Percentiles rank a stretch among this genome's conserved stretches.
These are phyloP conservation scores for Sanderia malayensis DNA, from an alignment of 30 jellyfish, hydroid and myxozoan genomes.

Conservation along the genomic window DNA sequence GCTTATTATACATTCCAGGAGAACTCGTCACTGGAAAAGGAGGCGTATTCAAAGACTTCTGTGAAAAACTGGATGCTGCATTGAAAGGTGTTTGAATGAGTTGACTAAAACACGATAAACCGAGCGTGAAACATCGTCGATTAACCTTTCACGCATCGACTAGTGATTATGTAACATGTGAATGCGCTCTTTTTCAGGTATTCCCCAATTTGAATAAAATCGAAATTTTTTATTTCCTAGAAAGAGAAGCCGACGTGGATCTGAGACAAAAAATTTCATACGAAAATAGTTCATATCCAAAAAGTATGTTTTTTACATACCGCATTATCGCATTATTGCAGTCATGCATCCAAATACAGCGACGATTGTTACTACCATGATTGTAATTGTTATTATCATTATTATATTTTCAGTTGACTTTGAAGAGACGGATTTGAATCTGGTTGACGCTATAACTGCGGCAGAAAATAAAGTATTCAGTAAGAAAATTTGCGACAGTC, in stretches of 20 bases:
- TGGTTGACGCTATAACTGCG: background rate
- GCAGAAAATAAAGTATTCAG: background rate
- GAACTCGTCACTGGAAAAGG: conserved; percentile 35
- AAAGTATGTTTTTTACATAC: background rate
- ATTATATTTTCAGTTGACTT: background rate
- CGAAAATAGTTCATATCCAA: background rate
- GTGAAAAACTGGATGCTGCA: conserved; percentile 25
- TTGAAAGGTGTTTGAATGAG: conserved; percentile 31
- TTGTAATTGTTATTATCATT: background rate
- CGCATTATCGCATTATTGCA: too few relatives aligned
- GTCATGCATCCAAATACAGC: too few relatives aligned
- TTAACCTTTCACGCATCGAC: too few relatives aligned
- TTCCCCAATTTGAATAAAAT: too few relatives aligned
- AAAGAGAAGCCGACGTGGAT: background rate
- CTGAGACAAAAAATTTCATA: background rate
- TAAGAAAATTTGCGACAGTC: background rate
- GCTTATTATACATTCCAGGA: conserved; percentile 10
- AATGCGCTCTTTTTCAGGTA: too few relatives aligned
- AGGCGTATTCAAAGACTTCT: conserved; percentile 43
- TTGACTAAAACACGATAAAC: too few relatives aligned
- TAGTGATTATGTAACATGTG: too few relatives aligned
- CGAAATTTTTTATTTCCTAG: too few relatives aligned
- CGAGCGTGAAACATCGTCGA: too few relatives aligned
- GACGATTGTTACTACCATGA: too few relatives aligned
- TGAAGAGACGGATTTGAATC: background rate